phyloP scores from a whole-genome alignment of 1,140 invertebrate species.

The Nasonia longicornis region DNA sequence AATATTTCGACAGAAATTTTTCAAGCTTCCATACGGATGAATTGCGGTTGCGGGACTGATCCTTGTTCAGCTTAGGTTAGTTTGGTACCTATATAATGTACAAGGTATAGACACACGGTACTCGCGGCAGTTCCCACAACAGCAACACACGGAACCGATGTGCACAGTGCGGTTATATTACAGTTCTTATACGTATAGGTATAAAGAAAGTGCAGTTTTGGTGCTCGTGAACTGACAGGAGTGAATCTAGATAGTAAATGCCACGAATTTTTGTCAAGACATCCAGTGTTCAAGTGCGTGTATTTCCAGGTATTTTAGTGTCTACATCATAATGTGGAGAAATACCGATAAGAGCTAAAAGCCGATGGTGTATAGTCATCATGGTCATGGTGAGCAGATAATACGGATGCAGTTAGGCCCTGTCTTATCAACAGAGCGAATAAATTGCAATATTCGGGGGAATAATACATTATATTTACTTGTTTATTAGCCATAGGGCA shows the following conservation, averaged over 20 bases:
- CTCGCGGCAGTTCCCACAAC: too few species aligned
- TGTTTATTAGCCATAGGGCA: not conserved
- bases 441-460: not conserved
- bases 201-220: not conserved
- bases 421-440: not conserved
- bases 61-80: not conserved
- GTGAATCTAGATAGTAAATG: not conserved
- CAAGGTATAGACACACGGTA: not conserved
- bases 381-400: too few species aligned
- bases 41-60: not conserved
- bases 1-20: not conserved
- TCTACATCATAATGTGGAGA: too few species aligned
- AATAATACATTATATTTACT: not conserved
- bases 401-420: not conserved
- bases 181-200: not conserved
- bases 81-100: not conserved
- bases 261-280: not conserved
- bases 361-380: too few species aligned
- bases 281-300: not conserved
- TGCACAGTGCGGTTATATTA: not conserved
- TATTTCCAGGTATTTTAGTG: not conserved
- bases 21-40: slow-evolving; percentile 5
- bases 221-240: not conserved
- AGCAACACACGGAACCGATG: not conserved
- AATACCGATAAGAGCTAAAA: too few species aligned